Evolutionary conservation across 2,888 invertebrate species (phyloP), one percentile per base, ranked within the genome.

Genomic region (Eledone cirrhosa): DNA sequence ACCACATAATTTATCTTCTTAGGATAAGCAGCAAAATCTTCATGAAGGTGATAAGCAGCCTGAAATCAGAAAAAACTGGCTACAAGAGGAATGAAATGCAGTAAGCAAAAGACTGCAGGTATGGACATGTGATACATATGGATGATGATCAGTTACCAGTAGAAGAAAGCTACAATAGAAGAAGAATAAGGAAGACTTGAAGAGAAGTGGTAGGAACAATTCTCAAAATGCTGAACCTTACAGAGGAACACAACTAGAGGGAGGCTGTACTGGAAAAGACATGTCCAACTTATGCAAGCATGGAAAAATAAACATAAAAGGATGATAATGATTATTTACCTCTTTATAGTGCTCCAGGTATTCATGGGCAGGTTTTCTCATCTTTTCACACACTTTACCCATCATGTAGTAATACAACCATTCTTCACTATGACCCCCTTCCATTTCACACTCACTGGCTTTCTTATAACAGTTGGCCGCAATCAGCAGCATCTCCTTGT

Each of bases 381-480:
- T 93, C 81, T 98, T 98, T 90, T 98, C 97, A 0, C 95, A 94
- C 78, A 97, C 95, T 93, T 98, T 98, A 0, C 97, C 98, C n/a
- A 98, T 92, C 95, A 98, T 97, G 88, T 97, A 98, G 90, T 96
- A 95, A 87, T 95, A 94, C 53, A 97, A 92, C 98, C 98, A 98
- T 29, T 76, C 76, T 80, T 95, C 93, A 88, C 98, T 97, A 88
- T 97, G 97, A 82, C 94, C 93, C 78, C 87, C 88, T 2, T 89
- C 89, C 74, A 92, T 92, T 82, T 93, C 93, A 82, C 89, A 86
- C 77, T 87, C 83, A 13, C 86, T 87, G 3, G 92, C 91, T 72
- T 88, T 86, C 69, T 88, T 93, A 87, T 97, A 97, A 91, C 96
- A 96, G 85, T 94, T 93, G 74, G 94, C 93, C 0, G 97, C 94